Base-by-base conservation (phyloP, 2,113 vertebrate genomes). In the Myrmecobius fasciatus region DNA sequence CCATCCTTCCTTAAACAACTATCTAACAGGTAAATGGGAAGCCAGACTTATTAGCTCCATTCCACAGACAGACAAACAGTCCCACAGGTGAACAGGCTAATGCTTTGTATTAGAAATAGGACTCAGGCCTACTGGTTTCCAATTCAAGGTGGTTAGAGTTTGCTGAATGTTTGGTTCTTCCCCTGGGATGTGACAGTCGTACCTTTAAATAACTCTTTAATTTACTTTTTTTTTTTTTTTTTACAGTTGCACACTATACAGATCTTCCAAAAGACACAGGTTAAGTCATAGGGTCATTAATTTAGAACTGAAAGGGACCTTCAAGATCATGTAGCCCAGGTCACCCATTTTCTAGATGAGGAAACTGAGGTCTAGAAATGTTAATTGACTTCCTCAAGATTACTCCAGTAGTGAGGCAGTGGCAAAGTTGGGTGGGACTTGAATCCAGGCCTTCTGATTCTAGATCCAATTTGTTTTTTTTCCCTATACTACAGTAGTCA, bases 51-150 rank as follows among this genome's bases (percentile, higher is more conserved):
- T 51, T 47, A 75, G 24, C 9, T 60, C 93, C 91, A 54, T 46
- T 93, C 89, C 96, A 75, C 90, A 91, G 51, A 93, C 52, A 94
- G 56, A 52, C 9, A 94, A 92, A 43, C 31, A 22, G 48, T 92
- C 28, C 28, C 8, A 46, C 67, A 1, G 92, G 47, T 3, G 49
- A 88, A 5, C 4, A 36, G 53, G 24, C 54, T 48, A 22, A 1
- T 5, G 28, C 28, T 8, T 51, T 48, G 2, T 8, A 11, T 0
- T 14, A 20, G 51, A 48, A 67, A 31, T 0, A 3, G 24, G 51
- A 14, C 47, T 25, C 14, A 0, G 24, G 46, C n/a, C n/a, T 91
- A 26, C 54, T 20, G 26, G 67, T 26, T 48, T 49, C 8, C 20
- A 1, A 20, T 9, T 43, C 20, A 0, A 0, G 17, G 17, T 60